phyloP scores from a whole-genome alignment of 2,113 vertebrate genomes.

The Coturnix japonica region DNA sequence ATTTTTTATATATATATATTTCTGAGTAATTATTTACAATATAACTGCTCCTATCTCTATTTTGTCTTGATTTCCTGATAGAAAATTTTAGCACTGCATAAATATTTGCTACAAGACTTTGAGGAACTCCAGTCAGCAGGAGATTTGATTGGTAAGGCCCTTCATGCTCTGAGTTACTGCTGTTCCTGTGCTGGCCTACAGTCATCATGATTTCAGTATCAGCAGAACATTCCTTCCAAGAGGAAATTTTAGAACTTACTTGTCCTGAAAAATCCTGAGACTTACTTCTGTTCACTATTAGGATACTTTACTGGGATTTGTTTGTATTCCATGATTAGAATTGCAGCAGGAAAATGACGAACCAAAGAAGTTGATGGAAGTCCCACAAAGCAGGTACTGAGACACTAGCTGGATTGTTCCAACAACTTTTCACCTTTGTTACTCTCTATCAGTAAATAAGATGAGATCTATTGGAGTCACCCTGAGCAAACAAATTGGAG shows the following conservation, averaged over 20 bases:
- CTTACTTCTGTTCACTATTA: neutral
- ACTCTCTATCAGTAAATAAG: neutral
- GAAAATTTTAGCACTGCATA: neutral
- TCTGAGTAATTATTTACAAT: neutral
- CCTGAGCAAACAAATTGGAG: neutral
- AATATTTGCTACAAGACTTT: neutral
- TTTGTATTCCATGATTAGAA: neutral
- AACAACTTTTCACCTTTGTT: neutral
- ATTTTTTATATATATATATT: neutral
- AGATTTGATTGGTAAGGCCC: neutral
- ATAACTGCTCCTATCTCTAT: neutral
- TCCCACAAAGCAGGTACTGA: neutral
- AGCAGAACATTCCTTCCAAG: neutral
- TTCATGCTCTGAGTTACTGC: neutral
- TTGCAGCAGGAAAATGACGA: neutral
- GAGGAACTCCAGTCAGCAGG: neutral
- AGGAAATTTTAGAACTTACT: neutral
- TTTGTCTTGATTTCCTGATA: neutral
- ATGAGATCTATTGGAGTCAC: neutral
- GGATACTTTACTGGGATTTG: neutral
- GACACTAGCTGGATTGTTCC: neutral
- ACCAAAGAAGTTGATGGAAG: neutral
- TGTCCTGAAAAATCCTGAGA: neutral
- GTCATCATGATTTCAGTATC: neutral
- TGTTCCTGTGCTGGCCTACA: neutral